phyloP scores from a whole-genome alignment of 2,888 invertebrate species.

The Invenusta paracnida region DNA sequence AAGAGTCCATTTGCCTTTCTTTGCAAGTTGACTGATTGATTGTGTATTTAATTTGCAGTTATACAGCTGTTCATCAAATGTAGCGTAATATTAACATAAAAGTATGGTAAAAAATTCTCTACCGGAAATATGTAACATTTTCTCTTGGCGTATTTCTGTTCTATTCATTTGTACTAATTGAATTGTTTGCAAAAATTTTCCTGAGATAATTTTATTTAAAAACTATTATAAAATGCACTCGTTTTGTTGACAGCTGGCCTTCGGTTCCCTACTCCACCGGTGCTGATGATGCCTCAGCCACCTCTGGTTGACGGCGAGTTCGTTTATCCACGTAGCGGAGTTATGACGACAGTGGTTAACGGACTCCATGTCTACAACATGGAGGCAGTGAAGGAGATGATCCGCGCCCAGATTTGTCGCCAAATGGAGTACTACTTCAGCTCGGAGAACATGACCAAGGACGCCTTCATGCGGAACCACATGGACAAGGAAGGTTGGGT shows the following conservation, averaged over 20 bases:
- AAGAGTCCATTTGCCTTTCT: too few relatives aligned
- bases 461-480: conserved; percentile 28
- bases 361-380: conserved; percentile 15
- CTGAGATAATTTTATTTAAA: too few relatives aligned
- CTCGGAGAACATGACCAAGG: conserved; percentile 32
- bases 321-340: not conserved
- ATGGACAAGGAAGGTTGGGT: conserved; percentile 39
- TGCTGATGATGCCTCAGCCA: conserved; percentile 2
- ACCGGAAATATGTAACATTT: too few relatives aligned
- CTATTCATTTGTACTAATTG: too few relatives aligned
- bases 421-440: conserved; percentile 36
- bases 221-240: too few relatives aligned
- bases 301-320: conserved; percentile 1
- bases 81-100: too few relatives aligned
- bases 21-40: too few relatives aligned
- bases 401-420: not conserved
- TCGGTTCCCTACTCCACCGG: not conserved
- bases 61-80: too few relatives aligned
- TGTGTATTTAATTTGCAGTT: too few relatives aligned
- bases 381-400: conserved; percentile 15
- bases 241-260: not conserved
- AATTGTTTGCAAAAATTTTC: too few relatives aligned
- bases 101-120: too few relatives aligned
- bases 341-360: not conserved
- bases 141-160: too few relatives aligned